phyloP scores from a whole-genome alignment of 2,888 invertebrate species.

The Apoda limacodes region DNA sequence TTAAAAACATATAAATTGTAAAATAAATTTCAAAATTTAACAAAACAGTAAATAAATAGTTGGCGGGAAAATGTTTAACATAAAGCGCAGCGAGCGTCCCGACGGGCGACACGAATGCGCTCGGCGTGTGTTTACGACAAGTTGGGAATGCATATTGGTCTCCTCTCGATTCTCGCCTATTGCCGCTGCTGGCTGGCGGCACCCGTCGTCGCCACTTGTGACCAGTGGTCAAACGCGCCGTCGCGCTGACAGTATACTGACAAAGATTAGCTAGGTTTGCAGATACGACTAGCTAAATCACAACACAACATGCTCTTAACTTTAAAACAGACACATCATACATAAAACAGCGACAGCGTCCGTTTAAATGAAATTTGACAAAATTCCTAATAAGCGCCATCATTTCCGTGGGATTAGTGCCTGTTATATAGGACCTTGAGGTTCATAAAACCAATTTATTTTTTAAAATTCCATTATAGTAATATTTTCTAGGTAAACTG shows the following conservation, averaged over 20 bases:
- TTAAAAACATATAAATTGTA: slow-evolving; percentile 16
- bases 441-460: too few species aligned
- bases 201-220: slow-evolving; percentile 24
- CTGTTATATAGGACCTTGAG: too few species aligned
- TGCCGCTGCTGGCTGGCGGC: slow-evolving; percentile 19
- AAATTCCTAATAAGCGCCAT: too few species aligned
- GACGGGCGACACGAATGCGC: slow-evolving; percentile 27
- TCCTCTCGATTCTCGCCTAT: slow-evolving; percentile 18
- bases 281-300: too few species aligned
- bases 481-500: too few species aligned
- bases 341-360: too few species aligned
- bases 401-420: too few species aligned
- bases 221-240: slow-evolving; percentile 51
- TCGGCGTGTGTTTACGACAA: slow-evolving; percentile 11
- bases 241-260: slow-evolving; percentile 25
- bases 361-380: too few species aligned
- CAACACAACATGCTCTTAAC: too few species aligned
- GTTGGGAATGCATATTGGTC: slow-evolving; percentile 14
- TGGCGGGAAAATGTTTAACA: slow-evolving; percentile 45
- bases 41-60: slow-evolving; percentile 30
- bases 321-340: too few species aligned
- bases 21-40: slow-evolving; percentile 17
- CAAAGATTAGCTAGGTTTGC: too few species aligned
- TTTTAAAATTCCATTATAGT: too few species aligned
- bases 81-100: slow-evolving; percentile 35